These are phyloP conservation scores for Drosophila watanabei DNA, from an alignment of 1,140 invertebrate species.

Conservation along the genomic window DNA sequence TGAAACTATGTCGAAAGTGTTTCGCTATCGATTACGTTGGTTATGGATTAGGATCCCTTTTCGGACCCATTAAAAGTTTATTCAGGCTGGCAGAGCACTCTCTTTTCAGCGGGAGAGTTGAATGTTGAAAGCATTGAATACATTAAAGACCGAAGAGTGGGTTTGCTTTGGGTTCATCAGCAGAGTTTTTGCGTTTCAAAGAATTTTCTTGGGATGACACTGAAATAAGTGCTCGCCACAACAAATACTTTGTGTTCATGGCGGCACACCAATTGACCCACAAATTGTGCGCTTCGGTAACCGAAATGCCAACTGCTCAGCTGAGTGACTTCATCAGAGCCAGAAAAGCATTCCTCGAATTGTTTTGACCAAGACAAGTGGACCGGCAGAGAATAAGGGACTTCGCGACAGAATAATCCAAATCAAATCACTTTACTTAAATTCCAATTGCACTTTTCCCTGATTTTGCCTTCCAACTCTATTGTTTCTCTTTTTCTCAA, in stretches of 20 bases:
- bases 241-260: not conserved
- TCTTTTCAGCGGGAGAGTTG: not conserved
- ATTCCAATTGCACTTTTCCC: conserved; percentile 66
- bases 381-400: conserved; percentile 41
- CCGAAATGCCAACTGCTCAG: conserved; percentile 21
- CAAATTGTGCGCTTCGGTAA: conserved; percentile 16
- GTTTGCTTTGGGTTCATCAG: not conserved
- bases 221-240: not conserved
- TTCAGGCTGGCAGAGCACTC: conserved; percentile 13
- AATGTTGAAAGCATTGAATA: conserved; percentile 1
- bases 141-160: not conserved
- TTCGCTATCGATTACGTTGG: conserved; percentile 22
- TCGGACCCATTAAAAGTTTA: conserved; percentile 33
- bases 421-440: conserved; percentile 75
- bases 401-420: conserved; percentile 63
- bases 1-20: conserved; percentile 26
- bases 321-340: conserved; percentile 31
- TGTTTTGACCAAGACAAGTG: conserved; percentile 43
- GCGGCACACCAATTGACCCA: conserved; percentile 32
- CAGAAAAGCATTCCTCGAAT: conserved; percentile 65
- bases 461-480: conserved; percentile 11
- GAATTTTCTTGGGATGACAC: not conserved
- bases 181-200: not conserved
- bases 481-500: conserved; percentile 2
- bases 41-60: conserved; percentile 17